Percentiles rank a stretch among this genome's conserved stretches.
Conservation (phyloP, 1,140 invertebrate species). For the Brachionus asplanchnoidis region DNA sequence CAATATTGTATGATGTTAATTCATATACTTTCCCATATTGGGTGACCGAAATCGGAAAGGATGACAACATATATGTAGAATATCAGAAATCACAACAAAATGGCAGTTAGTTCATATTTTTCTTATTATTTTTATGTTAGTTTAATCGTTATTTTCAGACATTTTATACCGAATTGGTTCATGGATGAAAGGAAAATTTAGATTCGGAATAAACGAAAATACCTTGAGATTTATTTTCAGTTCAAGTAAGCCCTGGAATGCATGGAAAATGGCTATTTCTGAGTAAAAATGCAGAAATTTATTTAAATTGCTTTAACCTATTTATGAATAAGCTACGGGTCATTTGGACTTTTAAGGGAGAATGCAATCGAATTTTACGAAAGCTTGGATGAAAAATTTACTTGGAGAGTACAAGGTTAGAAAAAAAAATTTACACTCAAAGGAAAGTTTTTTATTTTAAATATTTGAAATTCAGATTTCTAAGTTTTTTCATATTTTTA, state of each 20-base stretch:
- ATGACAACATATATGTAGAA: neutral
- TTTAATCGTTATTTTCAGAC: neutral
- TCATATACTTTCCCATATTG: slow-evolving; percentile 4
- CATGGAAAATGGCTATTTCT: slow-evolving; percentile 31
- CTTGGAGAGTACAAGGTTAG: slow-evolving; percentile 21
- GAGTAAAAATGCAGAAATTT: neutral
- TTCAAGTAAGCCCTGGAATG: slow-evolving; percentile 33
- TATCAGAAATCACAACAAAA: slow-evolving; percentile 24
- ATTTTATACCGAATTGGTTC: neutral
- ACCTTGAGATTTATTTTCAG: slow-evolving; percentile 26
- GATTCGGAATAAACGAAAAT: neutral
- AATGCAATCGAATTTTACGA: slow-evolving; percentile 15
- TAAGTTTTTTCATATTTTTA: neutral
- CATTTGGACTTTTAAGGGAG: slow-evolving; percentile 1
- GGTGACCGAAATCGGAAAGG: neutral
- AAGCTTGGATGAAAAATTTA: neutral
- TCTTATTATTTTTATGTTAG: neutral
- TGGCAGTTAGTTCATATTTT: neutral
- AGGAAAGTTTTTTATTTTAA: neutral
- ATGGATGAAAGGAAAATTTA: slow-evolving; percentile 29
- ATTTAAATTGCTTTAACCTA: neutral
- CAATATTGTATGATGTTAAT: slow-evolving; percentile 1
- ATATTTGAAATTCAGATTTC: neutral
- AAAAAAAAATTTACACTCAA: neutral
- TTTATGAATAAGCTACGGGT: neutral